Evolutionary conservation across 1,140 invertebrate species (phyloP).

Genomic region (Ips typographus): DNA sequence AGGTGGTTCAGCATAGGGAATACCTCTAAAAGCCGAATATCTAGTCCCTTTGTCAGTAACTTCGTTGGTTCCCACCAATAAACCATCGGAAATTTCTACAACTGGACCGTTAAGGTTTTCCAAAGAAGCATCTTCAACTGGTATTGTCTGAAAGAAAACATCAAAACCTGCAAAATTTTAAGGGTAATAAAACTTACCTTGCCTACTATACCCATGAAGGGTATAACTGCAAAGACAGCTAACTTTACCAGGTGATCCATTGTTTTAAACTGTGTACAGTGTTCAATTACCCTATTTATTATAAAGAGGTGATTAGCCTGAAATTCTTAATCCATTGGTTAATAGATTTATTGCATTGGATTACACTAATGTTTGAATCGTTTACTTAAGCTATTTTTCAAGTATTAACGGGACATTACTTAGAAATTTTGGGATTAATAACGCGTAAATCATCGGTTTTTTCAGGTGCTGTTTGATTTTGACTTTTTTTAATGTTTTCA

Average conservation of each 20-base stretch:
- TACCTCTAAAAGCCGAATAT: slow-evolving; percentile 64
- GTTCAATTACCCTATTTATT: not conserved
- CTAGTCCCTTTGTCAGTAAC: slow-evolving; percentile 4
- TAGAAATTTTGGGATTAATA: not conserved
- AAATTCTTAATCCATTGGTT: not conserved
- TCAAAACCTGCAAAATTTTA: not conserved
- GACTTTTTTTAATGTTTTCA: not conserved
- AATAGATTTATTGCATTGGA: not conserved
- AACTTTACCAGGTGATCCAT: not conserved
- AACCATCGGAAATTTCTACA: slow-evolving; percentile 26
- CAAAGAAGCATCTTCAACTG: slow-evolving; percentile 4
- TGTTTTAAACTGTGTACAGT: not conserved
- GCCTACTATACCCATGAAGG: slow-evolving; percentile 11
- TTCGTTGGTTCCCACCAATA: slow-evolving; percentile 17
- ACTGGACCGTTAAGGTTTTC: not conserved
- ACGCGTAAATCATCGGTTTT: not conserved
- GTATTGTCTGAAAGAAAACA: slow-evolving; percentile 13
- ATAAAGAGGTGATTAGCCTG: not conserved
- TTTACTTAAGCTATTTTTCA: not conserved
- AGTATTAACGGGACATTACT: not conserved
- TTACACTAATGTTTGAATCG: too few species aligned
- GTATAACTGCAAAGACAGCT: not conserved
- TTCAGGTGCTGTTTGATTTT: not conserved
- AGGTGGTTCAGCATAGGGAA: slow-evolving; percentile 69
- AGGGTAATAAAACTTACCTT: slow-evolving; percentile 9